phyloP scores from a whole-genome alignment of 2,797 vertebrate genomes.

The Phylloscopus collybita region DNA sequence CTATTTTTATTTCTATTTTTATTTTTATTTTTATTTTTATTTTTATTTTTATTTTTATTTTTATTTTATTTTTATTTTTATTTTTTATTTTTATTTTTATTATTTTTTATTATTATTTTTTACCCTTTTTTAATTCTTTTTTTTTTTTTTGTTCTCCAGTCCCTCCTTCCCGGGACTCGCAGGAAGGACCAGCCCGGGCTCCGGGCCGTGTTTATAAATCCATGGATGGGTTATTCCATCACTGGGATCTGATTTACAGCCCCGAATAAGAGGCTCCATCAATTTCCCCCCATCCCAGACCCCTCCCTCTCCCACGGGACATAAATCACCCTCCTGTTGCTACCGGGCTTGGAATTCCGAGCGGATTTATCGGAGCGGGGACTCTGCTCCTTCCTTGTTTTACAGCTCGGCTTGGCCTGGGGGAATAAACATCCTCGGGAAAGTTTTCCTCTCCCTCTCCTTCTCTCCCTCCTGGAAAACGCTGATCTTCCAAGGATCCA shows the following conservation, averaged over 20 bases:
- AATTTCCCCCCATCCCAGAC: conserved; percentile 39
- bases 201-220: background rate
- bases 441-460: background rate
- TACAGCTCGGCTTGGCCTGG: conserved; percentile 25
- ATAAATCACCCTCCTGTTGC: conserved; percentile 73
- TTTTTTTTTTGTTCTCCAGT: background rate
- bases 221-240: background rate
- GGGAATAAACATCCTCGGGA: background rate
- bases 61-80: no score
- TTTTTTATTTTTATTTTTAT: no score
- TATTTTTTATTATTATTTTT: no score
- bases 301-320: conserved; percentile 61
- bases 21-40: no score
- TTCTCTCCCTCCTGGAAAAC: background rate
- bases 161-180: background rate
- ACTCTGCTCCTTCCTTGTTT: conserved; percentile 75
- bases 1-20: no score
- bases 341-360: conserved; percentile 72
- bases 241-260: background rate
- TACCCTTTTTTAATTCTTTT: no score
- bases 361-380: conserved; percentile 74
- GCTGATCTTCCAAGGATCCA: background rate
- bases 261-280: background rate
- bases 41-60: no score
- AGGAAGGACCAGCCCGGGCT: background rate